These are phyloP conservation scores for Malurus melanocephalus DNA, from an alignment of 2,113 vertebrate genomes.

Conservation along the genomic window DNA sequence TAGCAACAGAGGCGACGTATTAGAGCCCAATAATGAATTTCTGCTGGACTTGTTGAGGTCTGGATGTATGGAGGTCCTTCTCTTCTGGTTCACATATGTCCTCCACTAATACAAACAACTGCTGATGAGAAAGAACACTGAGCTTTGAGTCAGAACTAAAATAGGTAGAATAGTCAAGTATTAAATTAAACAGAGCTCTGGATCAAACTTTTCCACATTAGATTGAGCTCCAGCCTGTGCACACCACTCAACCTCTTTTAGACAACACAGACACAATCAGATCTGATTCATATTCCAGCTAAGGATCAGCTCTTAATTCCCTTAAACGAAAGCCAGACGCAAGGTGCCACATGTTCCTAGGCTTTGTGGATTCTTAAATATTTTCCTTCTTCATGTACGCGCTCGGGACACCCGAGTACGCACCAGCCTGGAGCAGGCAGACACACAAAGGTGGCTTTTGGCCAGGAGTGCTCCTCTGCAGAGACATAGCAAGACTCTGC, in stretches of 20 bases:
- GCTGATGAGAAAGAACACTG: not conserved
- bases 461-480: not conserved
- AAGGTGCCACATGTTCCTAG: slow-evolving; percentile 11
- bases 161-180: slow-evolving; percentile 42
- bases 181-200: slow-evolving; percentile 57
- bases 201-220: slow-evolving; percentile 62
- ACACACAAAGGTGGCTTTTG: not conserved
- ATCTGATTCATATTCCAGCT: slow-evolving; percentile 52
- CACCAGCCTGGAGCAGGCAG: not conserved
- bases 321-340: slow-evolving; percentile 40
- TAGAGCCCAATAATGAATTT: not conserved
- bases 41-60: not conserved
- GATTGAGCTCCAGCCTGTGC: not conserved
- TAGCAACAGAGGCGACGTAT: not conserved
- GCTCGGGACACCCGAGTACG: rapidly evolving
- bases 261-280: slow-evolving; percentile 46
- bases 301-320: slow-evolving; percentile 64
- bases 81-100: not conserved
- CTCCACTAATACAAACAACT: slow-evolving; percentile 13
- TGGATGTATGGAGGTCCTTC: not conserved
- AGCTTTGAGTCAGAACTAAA: slow-evolving; percentile 30
- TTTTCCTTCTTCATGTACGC: not conserved
- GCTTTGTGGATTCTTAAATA: not conserved
- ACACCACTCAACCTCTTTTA: slow-evolving; percentile 23
- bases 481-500: not conserved